Evolutionary conservation across 1,140 invertebrate species (phyloP).

Genomic region (Vanessa atalanta): DNA sequence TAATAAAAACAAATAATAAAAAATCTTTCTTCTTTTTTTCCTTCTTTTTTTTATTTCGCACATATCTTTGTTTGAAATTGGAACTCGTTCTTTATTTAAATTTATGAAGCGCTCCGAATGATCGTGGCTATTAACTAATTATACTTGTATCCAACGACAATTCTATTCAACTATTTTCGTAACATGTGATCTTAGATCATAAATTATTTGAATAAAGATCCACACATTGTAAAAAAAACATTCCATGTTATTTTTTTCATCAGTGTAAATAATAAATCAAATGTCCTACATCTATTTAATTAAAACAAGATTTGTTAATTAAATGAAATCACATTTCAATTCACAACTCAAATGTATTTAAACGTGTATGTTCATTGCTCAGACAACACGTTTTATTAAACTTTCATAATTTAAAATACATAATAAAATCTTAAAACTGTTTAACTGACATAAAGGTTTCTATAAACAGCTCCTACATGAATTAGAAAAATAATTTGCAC

Average conservation of each 20-base stretch:
- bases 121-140: constrained; percentile 32
- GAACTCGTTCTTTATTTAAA: constrained; percentile 24
- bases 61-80: background rate
- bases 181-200: constrained; percentile 25
- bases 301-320: background rate
- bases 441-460: too few species aligned
- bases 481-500: too few species aligned
- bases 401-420: too few species aligned
- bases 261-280: background rate
- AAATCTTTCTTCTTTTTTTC: too few species aligned
- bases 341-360: too few species aligned
- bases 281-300: background rate
- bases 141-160: constrained; percentile 20
- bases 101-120: constrained; percentile 23
- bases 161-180: constrained; percentile 37
- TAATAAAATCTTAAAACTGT: too few species aligned
- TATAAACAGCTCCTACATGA: too few species aligned
- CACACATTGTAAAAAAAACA: constrained; percentile 5
- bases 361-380: too few species aligned
- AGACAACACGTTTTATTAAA: too few species aligned
- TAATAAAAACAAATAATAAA: too few species aligned
- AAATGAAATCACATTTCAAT: background rate
- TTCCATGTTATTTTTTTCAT: constrained; percentile 1
- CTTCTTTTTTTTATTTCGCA: background rate
- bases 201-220: constrained; percentile 29